A percentile compares a stretch with the other conserved stretches of the same genome.
Conservation (phyloP, 2,888 invertebrate genomes). For the Cylloceria caligata region DNA sequence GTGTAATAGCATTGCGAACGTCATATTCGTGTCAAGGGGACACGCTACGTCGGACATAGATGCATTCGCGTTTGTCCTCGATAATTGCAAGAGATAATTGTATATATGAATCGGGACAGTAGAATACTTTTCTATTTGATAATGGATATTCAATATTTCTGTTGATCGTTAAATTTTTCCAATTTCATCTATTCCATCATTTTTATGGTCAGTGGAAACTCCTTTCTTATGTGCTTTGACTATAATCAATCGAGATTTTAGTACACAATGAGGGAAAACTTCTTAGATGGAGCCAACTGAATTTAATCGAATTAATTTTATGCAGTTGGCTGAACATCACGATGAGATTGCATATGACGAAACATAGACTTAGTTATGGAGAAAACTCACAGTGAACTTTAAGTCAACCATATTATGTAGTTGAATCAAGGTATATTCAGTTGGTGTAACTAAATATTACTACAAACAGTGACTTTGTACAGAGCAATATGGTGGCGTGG, state of each 20-base stretch:
- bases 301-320: too few species aligned
- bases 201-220: not conserved
- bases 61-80: slow-evolving; percentile 46
- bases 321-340: too few species aligned
- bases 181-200: not conserved
- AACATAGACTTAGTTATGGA: too few species aligned
- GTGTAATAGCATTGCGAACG: slow-evolving; percentile 10
- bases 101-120: slow-evolving; percentile 49
- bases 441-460: too few species aligned
- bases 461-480: too few species aligned
- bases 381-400: too few species aligned
- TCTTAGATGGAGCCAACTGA: too few species aligned
- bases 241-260: not conserved
- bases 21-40: slow-evolving; percentile 68
- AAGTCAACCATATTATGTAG: too few species aligned
- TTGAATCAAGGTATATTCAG: too few species aligned
- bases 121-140: not conserved
- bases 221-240: not conserved
- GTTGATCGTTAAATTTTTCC: slow-evolving; percentile 1
- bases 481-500: too few species aligned
- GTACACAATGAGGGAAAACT: too few species aligned
- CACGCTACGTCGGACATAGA: slow-evolving; percentile 18
- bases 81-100: slow-evolving; percentile 56
- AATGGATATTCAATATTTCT: not conserved
- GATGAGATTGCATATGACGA: too few species aligned